Evolutionary conservation across 2,113 vertebrate species (phyloP), one percentile per base, ranked within the genome.

Genomic region (Bostrychus sinensis): DNA sequence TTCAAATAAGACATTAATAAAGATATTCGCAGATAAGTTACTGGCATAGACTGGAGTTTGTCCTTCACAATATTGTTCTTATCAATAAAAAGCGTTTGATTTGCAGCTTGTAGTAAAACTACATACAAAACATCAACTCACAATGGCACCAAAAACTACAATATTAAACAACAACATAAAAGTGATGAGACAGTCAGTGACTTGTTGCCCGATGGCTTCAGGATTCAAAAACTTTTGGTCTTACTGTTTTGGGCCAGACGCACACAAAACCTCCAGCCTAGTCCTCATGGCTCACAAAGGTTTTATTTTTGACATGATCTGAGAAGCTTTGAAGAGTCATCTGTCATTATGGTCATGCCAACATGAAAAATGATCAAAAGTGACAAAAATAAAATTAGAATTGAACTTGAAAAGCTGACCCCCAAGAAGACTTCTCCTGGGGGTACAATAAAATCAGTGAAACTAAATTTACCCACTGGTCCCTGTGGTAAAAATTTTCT

Each of bases 321-420:
- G 20, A 14, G 12, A 48, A 16, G 25, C 25, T 51, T 25, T 28
- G 23, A 30, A 30, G 48, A 28, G 16, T 16, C 25, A 51, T 30
- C 48, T 51, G 25, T 28, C 16, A 51, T 51, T 51, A 28, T 7
- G 3, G 16, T 28, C 14, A 25, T 10, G 48, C 28, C 23, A 51
- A 51, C 25, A 51, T n/a, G 48, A 51, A 51, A 28, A 28, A 51
- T 28, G 23, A 51, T 28, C 23, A 51, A 51, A 51, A 51, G 1
- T 51, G 48, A 51, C 48, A 51, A 51, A 28, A 51, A 51, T 3
- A 51, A 51, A 51, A 30, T 51, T 30, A 28, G 48, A 51, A 51
- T 51, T 51, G 48, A 51, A 30, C 23, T 51, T 51, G 48, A 51
- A 51, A 28, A 51, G 26, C 25, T n/a, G 23, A 51, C 25, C 48